A percentile compares a stretch with the other conserved stretches of the same genome.
phyloP scores from a whole-genome alignment of 2,113 vertebrate genomes.

The Thunnus maccoyii region DNA sequence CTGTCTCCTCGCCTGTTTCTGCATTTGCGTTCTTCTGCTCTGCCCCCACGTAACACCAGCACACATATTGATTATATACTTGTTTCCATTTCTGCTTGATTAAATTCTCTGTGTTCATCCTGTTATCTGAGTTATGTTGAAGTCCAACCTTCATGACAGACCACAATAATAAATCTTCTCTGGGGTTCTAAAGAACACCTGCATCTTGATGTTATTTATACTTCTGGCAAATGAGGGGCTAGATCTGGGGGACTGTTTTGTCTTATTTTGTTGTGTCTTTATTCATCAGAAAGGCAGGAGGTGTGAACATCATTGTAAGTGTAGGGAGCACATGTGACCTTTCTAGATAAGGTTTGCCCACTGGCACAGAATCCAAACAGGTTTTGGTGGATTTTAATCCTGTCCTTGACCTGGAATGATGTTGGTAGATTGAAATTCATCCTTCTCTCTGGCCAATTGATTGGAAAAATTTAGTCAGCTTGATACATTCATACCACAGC shows the following conservation, averaged over 20 bases:
- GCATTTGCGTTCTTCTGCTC: no score
- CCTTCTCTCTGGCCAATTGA: no score
- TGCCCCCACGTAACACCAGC: background rate
- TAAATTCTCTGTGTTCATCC: slow-evolving; percentile 31
- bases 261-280: slow-evolving; percentile 7
- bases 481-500: no score
- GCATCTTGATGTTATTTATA: background rate
- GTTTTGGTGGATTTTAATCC: background rate
- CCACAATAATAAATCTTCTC: slow-evolving; percentile 15
- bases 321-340: background rate
- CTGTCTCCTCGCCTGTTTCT: no score
- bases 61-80: slow-evolving; percentile 44
- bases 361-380: background rate
- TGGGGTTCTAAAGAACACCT: background rate
- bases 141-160: background rate
- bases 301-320: slow-evolving; percentile 6
- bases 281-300: slow-evolving; percentile 27
- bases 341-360: background rate
- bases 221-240: background rate
- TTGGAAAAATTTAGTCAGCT: no score
- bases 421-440: no score
- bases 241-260: background rate
- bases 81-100: slow-evolving; percentile 45
- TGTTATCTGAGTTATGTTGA: slow-evolving; percentile 17
- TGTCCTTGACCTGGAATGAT: no score